These are phyloP conservation scores for Stegodyphus mimosarum DNA, from an alignment of 1,140 invertebrate genomes.

Conservation along the genomic window DNA sequence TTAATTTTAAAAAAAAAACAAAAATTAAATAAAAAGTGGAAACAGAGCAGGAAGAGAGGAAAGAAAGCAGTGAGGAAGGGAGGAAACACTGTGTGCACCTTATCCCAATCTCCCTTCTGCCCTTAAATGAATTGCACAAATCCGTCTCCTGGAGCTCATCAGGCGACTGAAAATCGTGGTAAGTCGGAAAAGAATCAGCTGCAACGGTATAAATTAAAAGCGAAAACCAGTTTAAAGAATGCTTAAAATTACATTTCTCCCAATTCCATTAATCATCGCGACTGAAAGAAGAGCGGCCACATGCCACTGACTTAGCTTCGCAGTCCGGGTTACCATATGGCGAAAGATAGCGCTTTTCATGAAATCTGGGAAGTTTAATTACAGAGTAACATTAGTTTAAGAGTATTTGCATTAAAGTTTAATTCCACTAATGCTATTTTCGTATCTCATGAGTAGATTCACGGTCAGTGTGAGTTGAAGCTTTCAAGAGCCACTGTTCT, in stretches of 20 bases:
- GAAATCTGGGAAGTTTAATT: no score
- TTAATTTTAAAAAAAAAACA: constrained; percentile 8
- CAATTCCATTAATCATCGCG: constrained; percentile 61
- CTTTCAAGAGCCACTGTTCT: no score
- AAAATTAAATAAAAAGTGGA: neutral
- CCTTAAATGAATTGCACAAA: constrained; percentile 47
- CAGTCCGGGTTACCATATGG: constrained; percentile 16
- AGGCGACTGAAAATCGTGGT: constrained; percentile 50
- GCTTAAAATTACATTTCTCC: constrained; percentile 61
- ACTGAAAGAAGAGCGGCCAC: constrained; percentile 52
- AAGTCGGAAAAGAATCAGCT: constrained; percentile 51
- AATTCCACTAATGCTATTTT: no score
- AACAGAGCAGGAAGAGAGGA: neutral
- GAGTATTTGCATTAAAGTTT: no score
- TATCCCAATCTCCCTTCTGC: neutral
- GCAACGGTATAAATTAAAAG: constrained; percentile 60
- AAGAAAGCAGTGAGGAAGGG: neutral
- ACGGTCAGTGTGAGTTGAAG: no score
- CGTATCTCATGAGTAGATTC: no score
- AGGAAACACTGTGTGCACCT: neutral
- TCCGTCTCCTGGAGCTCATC: constrained; percentile 56
- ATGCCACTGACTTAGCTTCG: constrained; percentile 47
- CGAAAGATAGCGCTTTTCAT: neutral
- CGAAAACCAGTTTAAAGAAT: constrained; percentile 61
- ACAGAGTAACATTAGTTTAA: no score